Conservation (phyloP, 2,797 vertebrate species). For the Bovichtus variegatus region DNA sequence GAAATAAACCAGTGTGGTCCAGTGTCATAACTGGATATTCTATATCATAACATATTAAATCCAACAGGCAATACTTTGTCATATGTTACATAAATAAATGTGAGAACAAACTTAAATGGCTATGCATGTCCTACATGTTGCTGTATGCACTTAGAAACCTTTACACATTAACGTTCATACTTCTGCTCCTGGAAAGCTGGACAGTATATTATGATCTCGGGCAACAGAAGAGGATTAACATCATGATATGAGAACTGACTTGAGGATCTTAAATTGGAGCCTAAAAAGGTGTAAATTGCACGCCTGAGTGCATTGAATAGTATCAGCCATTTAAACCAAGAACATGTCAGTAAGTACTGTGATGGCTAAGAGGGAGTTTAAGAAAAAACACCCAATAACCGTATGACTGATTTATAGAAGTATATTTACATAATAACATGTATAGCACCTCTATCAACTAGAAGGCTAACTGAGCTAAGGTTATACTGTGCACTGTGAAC, state of each 20-base stretch:
- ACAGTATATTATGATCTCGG: constrained; percentile 1
- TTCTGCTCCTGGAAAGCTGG: background rate
- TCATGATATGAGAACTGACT: constrained; percentile 5
- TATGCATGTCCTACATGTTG: background rate
- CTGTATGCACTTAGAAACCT: background rate
- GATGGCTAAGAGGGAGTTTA: background rate
- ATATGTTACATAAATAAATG: background rate
- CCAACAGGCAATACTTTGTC: background rate
- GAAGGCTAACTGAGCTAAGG: background rate
- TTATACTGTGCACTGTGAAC: background rate
- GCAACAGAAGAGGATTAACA: constrained; percentile 31
- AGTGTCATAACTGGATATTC: too few species aligned
- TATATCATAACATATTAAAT: background rate
- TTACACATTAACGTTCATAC: background rate
- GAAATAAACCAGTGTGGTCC: background rate
- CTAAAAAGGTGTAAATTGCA: constrained; percentile 48
- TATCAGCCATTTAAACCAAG: constrained; percentile 10
- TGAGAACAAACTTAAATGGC: background rate
- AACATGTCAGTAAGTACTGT: background rate
- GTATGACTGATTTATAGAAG: background rate
- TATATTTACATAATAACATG: background rate
- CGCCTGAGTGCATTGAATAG: constrained; percentile 13
- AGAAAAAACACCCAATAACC: background rate
- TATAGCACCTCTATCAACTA: background rate
- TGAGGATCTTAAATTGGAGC: constrained; percentile 14